Evolutionary conservation across 1,140 invertebrate genomes (phyloP).

Genomic region (Cardiocondyla obscurior): DNA sequence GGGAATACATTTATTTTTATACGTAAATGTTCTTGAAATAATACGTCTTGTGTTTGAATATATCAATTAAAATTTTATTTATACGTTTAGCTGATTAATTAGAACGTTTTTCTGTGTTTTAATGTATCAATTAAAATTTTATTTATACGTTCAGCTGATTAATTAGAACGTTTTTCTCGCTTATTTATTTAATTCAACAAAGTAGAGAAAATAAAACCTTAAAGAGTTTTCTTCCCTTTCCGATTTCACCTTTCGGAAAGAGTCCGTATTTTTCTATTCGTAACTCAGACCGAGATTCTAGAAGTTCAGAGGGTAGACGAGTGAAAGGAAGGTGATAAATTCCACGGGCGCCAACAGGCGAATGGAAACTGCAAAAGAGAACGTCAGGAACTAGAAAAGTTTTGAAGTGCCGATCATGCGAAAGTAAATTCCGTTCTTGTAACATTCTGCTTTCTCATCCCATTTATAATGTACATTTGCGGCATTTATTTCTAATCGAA

Average conservation of each 20-base stretch:
- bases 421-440: slow-evolving; percentile 20
- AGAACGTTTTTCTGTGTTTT: background rate
- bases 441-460: background rate
- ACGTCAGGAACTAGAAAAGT: background rate
- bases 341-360: slow-evolving; percentile 3
- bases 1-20: no score
- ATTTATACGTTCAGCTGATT: background rate
- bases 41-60: background rate
- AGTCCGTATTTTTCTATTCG: slow-evolving; percentile 18
- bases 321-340: slow-evolving; percentile 36
- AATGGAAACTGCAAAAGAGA: background rate
- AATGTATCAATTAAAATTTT: background rate
- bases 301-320: background rate
- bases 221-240: background rate
- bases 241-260: background rate
- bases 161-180: background rate
- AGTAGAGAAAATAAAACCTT: background rate
- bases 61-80: background rate
- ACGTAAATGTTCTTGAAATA: background rate
- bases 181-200: slow-evolving; percentile 11
- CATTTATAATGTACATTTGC: slow-evolving; percentile 1
- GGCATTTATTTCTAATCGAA: background rate
- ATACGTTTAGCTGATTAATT: background rate
- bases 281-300: background rate
- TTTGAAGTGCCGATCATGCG: slow-evolving; percentile 12